Evolutionary conservation across 1,140 invertebrate genomes (phyloP).

Genomic region (Drosophila elegans): DNA sequence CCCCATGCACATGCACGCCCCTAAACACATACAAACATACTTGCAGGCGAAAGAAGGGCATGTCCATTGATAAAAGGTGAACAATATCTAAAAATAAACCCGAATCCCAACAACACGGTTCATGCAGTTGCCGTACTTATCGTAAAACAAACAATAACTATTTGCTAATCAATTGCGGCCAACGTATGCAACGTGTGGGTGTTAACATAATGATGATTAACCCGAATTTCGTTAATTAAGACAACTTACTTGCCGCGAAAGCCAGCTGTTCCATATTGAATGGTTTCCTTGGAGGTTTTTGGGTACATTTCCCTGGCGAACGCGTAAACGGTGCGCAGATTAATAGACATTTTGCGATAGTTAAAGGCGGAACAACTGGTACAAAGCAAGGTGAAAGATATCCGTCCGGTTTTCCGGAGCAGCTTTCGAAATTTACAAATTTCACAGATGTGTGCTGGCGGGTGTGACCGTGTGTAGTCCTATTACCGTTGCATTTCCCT

Average conservation of each 20-base stretch:
- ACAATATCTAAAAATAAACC: constrained; percentile 68
- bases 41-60: constrained; percentile 42
- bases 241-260: constrained; percentile 89
- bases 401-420: constrained; percentile 47
- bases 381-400: constrained; percentile 32
- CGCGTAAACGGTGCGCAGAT: constrained; percentile 86
- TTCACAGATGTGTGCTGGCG: constrained; percentile 17
- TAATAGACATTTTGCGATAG: constrained; percentile 73
- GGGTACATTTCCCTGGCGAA: constrained; percentile 91
- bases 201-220: constrained; percentile 29
- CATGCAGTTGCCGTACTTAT: constrained; percentile 59
- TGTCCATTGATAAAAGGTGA: constrained; percentile 73
- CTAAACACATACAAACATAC: constrained; percentile 17
- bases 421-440: constrained; percentile 49
- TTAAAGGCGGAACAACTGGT: constrained; percentile 14
- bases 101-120: constrained; percentile 43
- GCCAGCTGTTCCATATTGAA: constrained; percentile 90
- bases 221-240: constrained; percentile 11
- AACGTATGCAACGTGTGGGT: constrained; percentile 25
- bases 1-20: constrained; percentile 22
- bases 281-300: constrained; percentile 87
- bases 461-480: constrained; percentile 12
- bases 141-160: constrained; percentile 16
- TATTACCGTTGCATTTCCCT: not conserved
- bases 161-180: constrained; percentile 27